Base-by-base conservation (phyloP, 1,140 invertebrate species). In the Eueides isabella region DNA sequence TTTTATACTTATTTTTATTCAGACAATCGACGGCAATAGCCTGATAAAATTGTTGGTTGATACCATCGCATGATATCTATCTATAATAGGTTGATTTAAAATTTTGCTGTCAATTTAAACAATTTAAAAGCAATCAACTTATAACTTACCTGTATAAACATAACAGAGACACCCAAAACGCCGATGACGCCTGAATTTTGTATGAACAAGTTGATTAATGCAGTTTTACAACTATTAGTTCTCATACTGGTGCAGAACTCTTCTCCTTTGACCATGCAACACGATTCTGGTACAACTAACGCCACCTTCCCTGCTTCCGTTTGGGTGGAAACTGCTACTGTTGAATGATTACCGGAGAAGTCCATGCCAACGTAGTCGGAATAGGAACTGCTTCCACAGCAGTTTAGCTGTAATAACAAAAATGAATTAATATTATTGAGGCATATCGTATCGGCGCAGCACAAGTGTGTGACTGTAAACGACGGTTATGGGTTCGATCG, bases 131-230 rank as follows among this genome's bases (percentile, higher is more conserved):
- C n/a, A 38, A 38, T 38, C 16, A 16, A 19, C n/a, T 19, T 19
- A 44, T 44, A 44, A 31, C 31, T 44, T 72, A 84, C 91, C 78
- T 91, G 81, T 29, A 92, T 90, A 75, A 92, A 92, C 85, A 91
- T 90, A n/a, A 92, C 88, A n/a, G 91, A 92, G 2, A 92, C 81
- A 3, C 91, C 90, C 5, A 92, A 67, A 26, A 92, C 87, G 2
- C 91, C 91, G 1, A 92, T 76, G 7, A 92, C 88, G 7, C 78
- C 89, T 5, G 89, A 76, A 30, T 92, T 92, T 67, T 92, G 89
- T 0, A 86, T 33, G 6, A 92, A 63, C 31, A 85, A 44, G 12
- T 78, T 84, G 14, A 81, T 80, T n/a, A 92, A 29, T 0, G 86
- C 87, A 1, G 80, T 61, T 61, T 82, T 88, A 68, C 91, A 92